A percentile compares a stretch with the other conserved stretches of the same genome.
phyloP scores from a whole-genome alignment of 2,113 vertebrate species.

The Thamnophis sirtalis region DNA sequence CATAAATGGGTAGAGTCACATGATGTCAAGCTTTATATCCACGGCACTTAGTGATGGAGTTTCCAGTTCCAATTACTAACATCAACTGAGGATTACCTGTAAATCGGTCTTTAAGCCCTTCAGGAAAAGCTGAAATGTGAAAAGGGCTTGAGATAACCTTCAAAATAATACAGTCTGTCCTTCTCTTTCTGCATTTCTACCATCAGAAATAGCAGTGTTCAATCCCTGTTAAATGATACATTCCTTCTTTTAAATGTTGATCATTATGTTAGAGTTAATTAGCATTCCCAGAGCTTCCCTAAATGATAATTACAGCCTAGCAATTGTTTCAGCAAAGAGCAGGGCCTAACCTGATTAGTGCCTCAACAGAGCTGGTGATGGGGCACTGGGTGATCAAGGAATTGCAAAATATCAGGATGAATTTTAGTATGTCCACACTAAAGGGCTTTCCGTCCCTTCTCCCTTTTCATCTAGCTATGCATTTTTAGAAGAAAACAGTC shows the following conservation, averaged over 20 bases:
- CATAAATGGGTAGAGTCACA: neutral
- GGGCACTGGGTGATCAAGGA: rapidly evolving
- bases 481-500: neutral
- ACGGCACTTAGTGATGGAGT: neutral
- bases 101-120: neutral
- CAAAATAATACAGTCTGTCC: neutral
- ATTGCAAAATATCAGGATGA: rapidly evolving
- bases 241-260: slow-evolving; percentile 41
- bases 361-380: neutral
- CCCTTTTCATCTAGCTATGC: neutral
- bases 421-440: rapidly evolving
- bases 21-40: neutral
- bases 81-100: neutral
- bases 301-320: slow-evolving; percentile 64
- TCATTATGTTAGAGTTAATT: slow-evolving; percentile 62
- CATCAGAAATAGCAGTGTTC: slow-evolving; percentile 4
- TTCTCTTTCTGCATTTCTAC: neutral
- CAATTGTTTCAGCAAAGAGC: slow-evolving; percentile 54
- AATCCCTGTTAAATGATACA: slow-evolving; percentile 10
- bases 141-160: neutral
- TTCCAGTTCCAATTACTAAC: neutral
- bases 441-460: neutral
- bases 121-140: neutral
- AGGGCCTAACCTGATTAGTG: slow-evolving; percentile 28
- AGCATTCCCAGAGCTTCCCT: slow-evolving; percentile 46